These are phyloP conservation scores for Proales similis DNA, from an alignment of 1,140 invertebrate species.

Conservation along the genomic window DNA sequence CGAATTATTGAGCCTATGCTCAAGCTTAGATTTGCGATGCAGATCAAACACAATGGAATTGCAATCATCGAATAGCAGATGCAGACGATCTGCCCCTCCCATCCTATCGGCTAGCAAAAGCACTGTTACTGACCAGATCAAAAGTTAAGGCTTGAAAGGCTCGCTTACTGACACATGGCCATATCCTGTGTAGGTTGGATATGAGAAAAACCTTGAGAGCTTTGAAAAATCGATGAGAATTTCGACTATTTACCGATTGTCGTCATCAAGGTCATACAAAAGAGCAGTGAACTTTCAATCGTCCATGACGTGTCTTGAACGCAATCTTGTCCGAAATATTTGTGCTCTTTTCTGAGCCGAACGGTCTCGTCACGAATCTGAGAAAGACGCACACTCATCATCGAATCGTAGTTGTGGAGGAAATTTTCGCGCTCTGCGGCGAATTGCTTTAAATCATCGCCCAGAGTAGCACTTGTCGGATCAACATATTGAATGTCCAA, in stretches of 20 bases:
- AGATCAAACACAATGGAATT: constrained; percentile 30
- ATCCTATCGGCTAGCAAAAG: constrained; percentile 8
- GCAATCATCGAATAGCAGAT: constrained; percentile 36
- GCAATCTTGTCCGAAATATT: constrained; percentile 34
- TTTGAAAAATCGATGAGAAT: too few relatives aligned
- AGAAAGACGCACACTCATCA: too few relatives aligned
- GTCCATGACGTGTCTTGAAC: constrained; percentile 13
- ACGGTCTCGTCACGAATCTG: constrained; percentile 19
- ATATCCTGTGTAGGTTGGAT: constrained; percentile 23
- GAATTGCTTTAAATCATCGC: too few relatives aligned
- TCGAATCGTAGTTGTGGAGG: too few relatives aligned
- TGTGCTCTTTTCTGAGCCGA: neutral
- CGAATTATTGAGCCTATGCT: neutral
- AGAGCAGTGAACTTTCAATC: constrained; percentile 18
- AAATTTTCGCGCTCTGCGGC: too few relatives aligned
- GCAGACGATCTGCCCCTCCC: constrained; percentile 33
- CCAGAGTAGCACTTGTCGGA: too few relatives aligned
- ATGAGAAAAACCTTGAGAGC: too few relatives aligned
- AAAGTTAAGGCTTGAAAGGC: neutral
- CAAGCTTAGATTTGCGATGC: constrained; percentile 27
- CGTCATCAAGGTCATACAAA: constrained; percentile 18
- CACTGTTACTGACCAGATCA: neutral
- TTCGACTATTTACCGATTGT: constrained; percentile 24
- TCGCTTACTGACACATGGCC: constrained; percentile 34
- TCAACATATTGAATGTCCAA: neutral